Conservation (phyloP, 2,113 vertebrate species). For the Mesitornis unicolor region DNA sequence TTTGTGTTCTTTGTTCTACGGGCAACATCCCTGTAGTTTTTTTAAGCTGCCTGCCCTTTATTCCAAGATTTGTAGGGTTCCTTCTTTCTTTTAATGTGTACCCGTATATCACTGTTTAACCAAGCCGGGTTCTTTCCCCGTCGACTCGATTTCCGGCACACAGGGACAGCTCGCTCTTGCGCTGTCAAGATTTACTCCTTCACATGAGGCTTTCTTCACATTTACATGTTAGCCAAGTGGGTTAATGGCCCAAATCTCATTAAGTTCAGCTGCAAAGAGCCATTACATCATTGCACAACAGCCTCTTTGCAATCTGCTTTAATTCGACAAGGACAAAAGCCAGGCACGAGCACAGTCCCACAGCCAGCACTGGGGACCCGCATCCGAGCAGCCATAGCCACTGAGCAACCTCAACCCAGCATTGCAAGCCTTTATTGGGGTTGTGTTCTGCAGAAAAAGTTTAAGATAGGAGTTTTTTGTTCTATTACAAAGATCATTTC, state of each 20-base stretch:
- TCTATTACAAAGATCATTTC: not conserved
- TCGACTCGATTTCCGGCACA: too few species aligned
- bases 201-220: not conserved
- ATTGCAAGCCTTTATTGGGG: too few species aligned
- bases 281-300: not conserved
- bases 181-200: too few species aligned
- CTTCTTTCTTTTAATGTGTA: too few species aligned
- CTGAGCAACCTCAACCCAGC: too few species aligned
- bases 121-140: too few species aligned
- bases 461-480: not conserved
- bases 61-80: too few species aligned
- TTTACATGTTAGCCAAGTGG: not conserved
- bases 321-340: not conserved
- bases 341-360: not conserved
- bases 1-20: too few species aligned
- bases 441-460: rapidly evolving
- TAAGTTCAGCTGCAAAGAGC: not conserved
- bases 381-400: rapidly evolving
- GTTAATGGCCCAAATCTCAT: not conserved
- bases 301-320: not conserved
- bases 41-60: too few species aligned
- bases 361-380: not conserved
- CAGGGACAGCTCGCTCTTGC: too few species aligned
- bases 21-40: too few species aligned
- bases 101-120: too few species aligned